Percentiles rank a stretch among this genome's conserved stretches.
phyloP scores from a whole-genome alignment of 2,113 vertebrate genomes.

The Scopus umbretta region DNA sequence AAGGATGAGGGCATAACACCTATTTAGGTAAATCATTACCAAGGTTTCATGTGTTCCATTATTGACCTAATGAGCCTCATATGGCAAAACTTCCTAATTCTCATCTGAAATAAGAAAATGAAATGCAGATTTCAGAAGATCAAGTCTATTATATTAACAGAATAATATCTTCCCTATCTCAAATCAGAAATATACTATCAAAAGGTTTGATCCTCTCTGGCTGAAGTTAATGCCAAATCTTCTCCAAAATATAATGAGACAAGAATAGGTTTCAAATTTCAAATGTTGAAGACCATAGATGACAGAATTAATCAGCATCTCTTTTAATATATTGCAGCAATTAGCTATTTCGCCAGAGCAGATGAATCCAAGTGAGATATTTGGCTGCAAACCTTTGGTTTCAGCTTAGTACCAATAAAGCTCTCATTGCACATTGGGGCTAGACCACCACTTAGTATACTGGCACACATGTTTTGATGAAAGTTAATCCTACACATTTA shows the following conservation, averaged over 20 bases:
- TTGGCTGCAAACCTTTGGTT: neutral
- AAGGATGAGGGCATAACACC: neutral
- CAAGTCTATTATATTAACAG: neutral
- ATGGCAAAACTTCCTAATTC: neutral
- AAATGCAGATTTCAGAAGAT: neutral
- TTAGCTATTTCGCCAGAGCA: constrained; percentile 28
- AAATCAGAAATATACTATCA: neutral
- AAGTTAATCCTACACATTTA: neutral
- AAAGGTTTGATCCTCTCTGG: neutral
- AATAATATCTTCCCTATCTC: neutral
- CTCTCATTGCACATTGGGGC: neutral
- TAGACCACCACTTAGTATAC: neutral
- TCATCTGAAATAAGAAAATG: neutral
- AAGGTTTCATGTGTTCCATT: neutral
- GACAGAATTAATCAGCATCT: constrained; percentile 5
- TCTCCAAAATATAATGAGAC: neutral
- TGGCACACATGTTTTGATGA: neutral
- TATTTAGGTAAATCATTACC: neutral
- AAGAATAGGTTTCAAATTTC: neutral
- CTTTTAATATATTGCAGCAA: constrained; percentile 14
- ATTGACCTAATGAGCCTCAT: neutral
- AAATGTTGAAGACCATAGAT: neutral
- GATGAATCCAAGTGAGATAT: neutral
- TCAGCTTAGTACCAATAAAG: neutral
- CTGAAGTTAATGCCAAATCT: neutral